Evolutionary conservation across 2,113 vertebrate species (phyloP).

Genomic region (Lophius piscatorius): DNA sequence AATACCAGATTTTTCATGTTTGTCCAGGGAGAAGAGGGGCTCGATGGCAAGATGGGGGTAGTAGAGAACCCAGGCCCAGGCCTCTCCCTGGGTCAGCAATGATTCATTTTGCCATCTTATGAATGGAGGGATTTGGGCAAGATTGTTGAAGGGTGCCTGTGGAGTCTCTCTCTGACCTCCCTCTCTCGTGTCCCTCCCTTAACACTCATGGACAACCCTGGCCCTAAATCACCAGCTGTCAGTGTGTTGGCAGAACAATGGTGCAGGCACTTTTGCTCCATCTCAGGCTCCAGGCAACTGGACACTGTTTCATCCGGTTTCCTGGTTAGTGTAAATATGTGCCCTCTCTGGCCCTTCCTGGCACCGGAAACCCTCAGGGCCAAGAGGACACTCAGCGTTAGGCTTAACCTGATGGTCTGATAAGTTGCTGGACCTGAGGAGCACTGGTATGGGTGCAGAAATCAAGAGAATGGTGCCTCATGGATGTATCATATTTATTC

Average conservation of each 20-base stretch:
- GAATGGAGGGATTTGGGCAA: slow-evolving; percentile 71
- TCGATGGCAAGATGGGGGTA: slow-evolving; percentile 38
- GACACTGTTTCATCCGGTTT: slow-evolving; percentile 74
- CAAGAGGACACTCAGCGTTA: slow-evolving; percentile 51
- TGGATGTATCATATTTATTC: slow-evolving; percentile 8
- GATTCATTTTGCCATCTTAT: slow-evolving; percentile 79
- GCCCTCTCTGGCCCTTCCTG: slow-evolving; percentile 69
- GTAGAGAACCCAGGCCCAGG: slow-evolving; percentile 67
- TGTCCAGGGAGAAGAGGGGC: slow-evolving; percentile 61
- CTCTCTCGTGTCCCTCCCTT: slow-evolving; percentile 69
- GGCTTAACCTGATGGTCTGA: slow-evolving; percentile 46
- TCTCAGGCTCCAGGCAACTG: slow-evolving; percentile 73
- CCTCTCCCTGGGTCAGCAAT: slow-evolving; percentile 66
- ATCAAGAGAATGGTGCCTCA: slow-evolving; percentile 4
- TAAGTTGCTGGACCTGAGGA: slow-evolving; percentile 23
- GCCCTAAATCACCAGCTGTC: slow-evolving; percentile 85
- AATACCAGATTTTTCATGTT: slow-evolving; percentile 85
- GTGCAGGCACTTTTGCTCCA: slow-evolving; percentile 67
- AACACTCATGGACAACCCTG: slow-evolving; percentile 72
- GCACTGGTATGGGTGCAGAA: slow-evolving; percentile 37
- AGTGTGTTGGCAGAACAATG: slow-evolving; percentile 83
- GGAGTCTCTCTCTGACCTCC: slow-evolving; percentile 77
- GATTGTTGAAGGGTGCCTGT: slow-evolving; percentile 77
- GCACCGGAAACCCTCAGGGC: slow-evolving; percentile 61
- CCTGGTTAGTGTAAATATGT: slow-evolving; percentile 73